A percentile compares a stretch with the other conserved stretches of the same genome.
These are phyloP conservation scores for Pyrochroa serraticornis DNA, from an alignment of 2,888 invertebrate genomes.

Conservation along the genomic window DNA sequence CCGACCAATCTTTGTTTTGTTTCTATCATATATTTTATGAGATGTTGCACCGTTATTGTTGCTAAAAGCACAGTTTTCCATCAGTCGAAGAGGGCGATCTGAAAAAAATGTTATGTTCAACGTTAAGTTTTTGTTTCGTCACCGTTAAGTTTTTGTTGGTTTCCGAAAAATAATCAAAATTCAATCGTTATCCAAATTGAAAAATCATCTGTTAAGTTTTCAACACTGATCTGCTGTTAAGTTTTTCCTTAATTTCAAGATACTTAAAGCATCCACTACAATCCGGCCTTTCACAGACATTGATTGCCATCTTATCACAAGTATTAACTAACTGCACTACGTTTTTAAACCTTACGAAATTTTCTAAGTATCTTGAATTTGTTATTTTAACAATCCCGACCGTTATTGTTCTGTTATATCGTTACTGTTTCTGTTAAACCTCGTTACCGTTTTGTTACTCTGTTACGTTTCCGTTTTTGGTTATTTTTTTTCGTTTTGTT, in stretches of 20 bases:
- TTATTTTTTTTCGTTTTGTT: slow-evolving; percentile 3
- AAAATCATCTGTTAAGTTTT: too few relatives aligned
- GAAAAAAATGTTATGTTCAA: slow-evolving; percentile 4
- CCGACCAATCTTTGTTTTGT: too few relatives aligned
- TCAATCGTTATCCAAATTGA: too few relatives aligned
- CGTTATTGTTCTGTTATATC: background rate
- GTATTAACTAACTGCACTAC: too few relatives aligned
- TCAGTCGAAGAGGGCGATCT: background rate
- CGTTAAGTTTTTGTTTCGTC: slow-evolving; percentile 18
- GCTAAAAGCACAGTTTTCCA: background rate
- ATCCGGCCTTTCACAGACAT: too few relatives aligned
- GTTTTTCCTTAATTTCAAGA: background rate
- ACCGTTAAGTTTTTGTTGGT: slow-evolving; percentile 1
- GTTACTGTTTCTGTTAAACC: slow-evolving; percentile 9
- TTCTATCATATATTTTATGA: too few relatives aligned
- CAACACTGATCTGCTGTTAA: background rate
- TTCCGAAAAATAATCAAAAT: too few relatives aligned
- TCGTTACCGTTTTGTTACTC: slow-evolving; percentile 7
- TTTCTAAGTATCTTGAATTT: too few relatives aligned
- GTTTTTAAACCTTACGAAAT: too few relatives aligned
- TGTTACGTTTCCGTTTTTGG: slow-evolving; percentile 3
- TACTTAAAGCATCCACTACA: background rate
- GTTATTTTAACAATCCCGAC: background rate
- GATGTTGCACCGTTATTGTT: background rate
- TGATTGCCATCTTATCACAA: too few relatives aligned